phyloP scores from a whole-genome alignment of 2,113 vertebrate species.

The Alectura lathami region DNA sequence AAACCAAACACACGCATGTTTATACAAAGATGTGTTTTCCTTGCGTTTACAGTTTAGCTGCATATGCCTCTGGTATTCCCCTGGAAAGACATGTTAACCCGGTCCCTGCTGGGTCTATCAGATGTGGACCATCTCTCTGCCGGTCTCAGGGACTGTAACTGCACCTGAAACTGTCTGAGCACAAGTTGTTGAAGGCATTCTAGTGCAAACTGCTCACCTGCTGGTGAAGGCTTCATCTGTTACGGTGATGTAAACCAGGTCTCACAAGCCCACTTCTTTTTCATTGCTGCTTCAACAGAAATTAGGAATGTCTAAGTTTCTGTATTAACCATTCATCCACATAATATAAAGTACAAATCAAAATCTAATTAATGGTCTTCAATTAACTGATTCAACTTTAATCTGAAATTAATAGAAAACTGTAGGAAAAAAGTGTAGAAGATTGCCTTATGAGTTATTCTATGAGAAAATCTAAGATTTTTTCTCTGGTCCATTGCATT shows the following conservation, averaged over 20 bases:
- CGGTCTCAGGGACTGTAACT: not conserved
- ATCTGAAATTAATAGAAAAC: not conserved
- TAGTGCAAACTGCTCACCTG: not conserved
- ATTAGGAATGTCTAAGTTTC: conserved; percentile 5
- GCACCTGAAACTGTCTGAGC: not conserved
- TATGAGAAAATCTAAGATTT: not conserved
- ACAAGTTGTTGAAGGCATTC: not conserved
- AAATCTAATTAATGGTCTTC: not conserved
- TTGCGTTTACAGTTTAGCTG: not conserved
- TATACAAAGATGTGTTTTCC: not conserved
- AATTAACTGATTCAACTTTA: not conserved
- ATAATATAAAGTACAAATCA: not conserved
- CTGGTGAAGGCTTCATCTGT: not conserved
- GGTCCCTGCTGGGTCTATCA: not conserved
- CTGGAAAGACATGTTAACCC: not conserved
- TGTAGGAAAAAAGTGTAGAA: not conserved
- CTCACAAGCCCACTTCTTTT: not conserved
- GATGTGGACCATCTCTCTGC: not conserved
- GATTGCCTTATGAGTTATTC: not conserved
- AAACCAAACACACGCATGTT: not conserved
- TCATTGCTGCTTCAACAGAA: conserved; percentile 12
- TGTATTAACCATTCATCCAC: not conserved
- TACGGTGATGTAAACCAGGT: not conserved
- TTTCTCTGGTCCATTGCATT: not conserved
- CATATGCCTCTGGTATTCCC: not conserved